Conservation (phyloP, 1,140 invertebrate species). For the Drosophila hydei region DNA sequence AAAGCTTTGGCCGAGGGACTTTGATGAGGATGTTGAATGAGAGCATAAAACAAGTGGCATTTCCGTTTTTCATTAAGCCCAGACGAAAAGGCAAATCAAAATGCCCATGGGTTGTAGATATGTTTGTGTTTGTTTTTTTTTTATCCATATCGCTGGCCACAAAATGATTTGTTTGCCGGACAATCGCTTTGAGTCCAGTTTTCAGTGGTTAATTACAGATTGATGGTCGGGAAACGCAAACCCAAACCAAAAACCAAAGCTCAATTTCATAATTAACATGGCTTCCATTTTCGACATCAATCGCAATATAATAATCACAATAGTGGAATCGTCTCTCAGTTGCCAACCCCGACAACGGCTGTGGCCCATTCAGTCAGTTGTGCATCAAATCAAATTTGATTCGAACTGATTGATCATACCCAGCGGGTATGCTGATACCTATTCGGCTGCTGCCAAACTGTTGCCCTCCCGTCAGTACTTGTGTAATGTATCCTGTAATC, state of each 20-base stretch:
- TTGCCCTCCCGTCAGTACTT: slow-evolving; percentile 58
- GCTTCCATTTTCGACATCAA: slow-evolving; percentile 39
- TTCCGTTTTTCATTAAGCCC: slow-evolving; percentile 82
- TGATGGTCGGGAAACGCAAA: not conserved
- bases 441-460: slow-evolving; percentile 3
- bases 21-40: slow-evolving; percentile 41
- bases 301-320: slow-evolving; percentile 49
- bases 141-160: slow-evolving; percentile 38
- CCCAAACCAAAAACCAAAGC: slow-evolving; percentile 26
- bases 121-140: slow-evolving; percentile 21
- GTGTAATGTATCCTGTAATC: slow-evolving; percentile 81
- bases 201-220: slow-evolving; percentile 28
- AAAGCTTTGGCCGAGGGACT: slow-evolving; percentile 14
- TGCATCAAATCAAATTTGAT: slow-evolving; percentile 73
- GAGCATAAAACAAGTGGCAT: slow-evolving; percentile 69
- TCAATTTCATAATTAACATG: slow-evolving; percentile 77
- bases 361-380: slow-evolving; percentile 50
- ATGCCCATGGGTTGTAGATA: slow-evolving; percentile 21
- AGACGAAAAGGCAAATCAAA: slow-evolving; percentile 58
- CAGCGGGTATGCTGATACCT: slow-evolving; percentile 59
- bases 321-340: slow-evolving; percentile 28
- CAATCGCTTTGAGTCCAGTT: slow-evolving; percentile 31
- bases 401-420: slow-evolving; percentile 82
- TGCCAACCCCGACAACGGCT: slow-evolving; percentile 22
- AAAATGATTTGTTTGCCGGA: slow-evolving; percentile 70